Percentiles rank a stretch among this genome's conserved stretches.
Evolutionary conservation across 2,797 vertebrate species (phyloP).

Genomic region (Decapterus maruadsi): DNA sequence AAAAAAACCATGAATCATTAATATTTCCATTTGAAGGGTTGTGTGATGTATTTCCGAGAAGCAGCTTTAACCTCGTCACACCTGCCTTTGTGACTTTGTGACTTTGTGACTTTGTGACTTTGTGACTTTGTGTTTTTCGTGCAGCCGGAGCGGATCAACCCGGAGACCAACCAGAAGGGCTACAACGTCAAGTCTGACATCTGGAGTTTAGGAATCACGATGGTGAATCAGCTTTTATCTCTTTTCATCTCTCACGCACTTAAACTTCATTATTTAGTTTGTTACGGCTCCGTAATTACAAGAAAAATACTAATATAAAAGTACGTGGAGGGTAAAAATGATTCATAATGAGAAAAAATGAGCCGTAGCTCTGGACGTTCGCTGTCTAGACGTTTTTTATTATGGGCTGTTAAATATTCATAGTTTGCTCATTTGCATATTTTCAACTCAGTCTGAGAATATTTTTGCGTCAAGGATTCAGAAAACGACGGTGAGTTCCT

Average conservation of each 20-base stretch:
- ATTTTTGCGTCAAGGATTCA: constrained; percentile 22
- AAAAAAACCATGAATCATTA: neutral
- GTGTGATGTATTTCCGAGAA: no score
- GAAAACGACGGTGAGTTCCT: neutral
- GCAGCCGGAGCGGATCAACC: constrained; percentile 98
- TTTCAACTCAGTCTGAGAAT: constrained; percentile 24
- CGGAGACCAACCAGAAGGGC: constrained; percentile 97
- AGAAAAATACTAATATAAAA: neutral
- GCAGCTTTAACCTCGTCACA: neutral
- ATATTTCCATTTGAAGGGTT: neutral
- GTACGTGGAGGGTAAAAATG: neutral
- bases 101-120: neutral
- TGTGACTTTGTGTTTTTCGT: constrained; percentile 39
- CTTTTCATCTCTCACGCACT: neutral
- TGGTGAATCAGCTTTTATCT: constrained; percentile 83
- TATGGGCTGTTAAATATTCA: constrained; percentile 49
- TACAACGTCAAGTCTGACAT: constrained; percentile 99
- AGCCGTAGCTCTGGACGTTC: neutral
- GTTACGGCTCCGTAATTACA: neutral
- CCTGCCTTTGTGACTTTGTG: neutral
- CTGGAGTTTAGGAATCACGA: constrained; percentile 98
- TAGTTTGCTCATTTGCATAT: constrained; percentile 29
- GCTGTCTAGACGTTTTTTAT: constrained; percentile 44
- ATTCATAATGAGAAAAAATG: neutral
- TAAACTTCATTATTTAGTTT: neutral